Evolutionary conservation across 2,797 vertebrate species (phyloP).

Genomic region (Rhadinocentrus ornatus): DNA sequence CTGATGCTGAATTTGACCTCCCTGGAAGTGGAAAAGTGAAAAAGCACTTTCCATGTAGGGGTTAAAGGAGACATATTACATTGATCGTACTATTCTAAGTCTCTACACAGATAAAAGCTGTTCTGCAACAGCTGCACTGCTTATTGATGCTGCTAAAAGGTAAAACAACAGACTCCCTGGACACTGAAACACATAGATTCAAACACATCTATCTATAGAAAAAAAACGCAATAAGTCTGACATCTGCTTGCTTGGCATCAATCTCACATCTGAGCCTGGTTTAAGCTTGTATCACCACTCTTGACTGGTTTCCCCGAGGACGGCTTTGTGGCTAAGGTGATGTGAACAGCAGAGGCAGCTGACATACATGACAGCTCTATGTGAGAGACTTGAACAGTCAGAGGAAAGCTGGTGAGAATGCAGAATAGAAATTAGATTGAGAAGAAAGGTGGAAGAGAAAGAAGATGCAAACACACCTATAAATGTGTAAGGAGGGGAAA

Average conservation of each 20-base stretch:
- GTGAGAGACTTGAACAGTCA: conserved; percentile 49
- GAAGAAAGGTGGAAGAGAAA: conserved; percentile 30
- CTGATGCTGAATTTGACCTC: conserved; percentile 23
- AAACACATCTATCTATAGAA: not conserved
- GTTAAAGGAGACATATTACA: not conserved
- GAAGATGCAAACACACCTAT: conserved; percentile 3
- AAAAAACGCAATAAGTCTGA: conserved; percentile 6
- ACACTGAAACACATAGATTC: not conserved
- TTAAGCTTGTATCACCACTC: conserved; percentile 35
- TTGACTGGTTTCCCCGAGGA: conserved; percentile 32
- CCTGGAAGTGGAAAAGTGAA: not conserved
- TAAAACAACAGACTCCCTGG: conserved; percentile 30
- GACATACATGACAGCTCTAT: conserved; percentile 46
- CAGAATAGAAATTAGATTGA: not conserved
- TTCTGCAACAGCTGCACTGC: conserved; percentile 17
- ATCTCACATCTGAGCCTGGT: conserved; percentile 20
- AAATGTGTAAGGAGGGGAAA: conserved; percentile 15
- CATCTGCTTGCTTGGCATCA: not conserved
- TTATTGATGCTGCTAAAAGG: conserved; percentile 33
- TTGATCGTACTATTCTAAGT: not conserved
- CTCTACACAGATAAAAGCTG: not conserved
- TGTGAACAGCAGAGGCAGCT: conserved; percentile 51
- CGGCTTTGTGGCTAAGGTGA: conserved; percentile 31
- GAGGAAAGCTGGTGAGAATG: conserved; percentile 16
- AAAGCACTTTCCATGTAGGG: not conserved